Conservation (phyloP, 2,797 vertebrate species). For the Xiphophorus birchmanni region DNA sequence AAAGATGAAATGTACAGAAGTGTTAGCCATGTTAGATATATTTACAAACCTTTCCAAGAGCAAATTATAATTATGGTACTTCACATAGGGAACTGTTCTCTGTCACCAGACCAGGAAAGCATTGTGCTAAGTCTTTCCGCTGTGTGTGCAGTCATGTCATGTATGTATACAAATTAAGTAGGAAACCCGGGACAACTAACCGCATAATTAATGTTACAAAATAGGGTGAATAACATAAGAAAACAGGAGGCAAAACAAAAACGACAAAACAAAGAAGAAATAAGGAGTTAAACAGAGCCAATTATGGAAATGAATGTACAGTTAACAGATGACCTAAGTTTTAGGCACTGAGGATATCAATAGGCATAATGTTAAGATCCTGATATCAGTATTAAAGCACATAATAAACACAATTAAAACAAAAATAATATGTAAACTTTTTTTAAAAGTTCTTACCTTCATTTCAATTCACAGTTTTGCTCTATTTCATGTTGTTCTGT, state of each 20-base stretch:
- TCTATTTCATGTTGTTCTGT: background rate
- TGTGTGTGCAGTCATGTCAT: background rate
- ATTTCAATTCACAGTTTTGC: background rate
- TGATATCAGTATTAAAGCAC: background rate
- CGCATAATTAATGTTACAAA: background rate
- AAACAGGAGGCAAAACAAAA: background rate
- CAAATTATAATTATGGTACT: constrained; percentile 18
- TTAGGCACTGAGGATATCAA: background rate
- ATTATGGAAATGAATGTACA: background rate
- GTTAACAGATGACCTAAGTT: background rate
- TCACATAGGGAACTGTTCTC: constrained; percentile 34
- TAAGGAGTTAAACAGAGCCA: background rate
- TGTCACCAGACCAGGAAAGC: constrained; percentile 37
- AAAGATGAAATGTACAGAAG: constrained; percentile 21
- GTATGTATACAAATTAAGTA: constrained; percentile 8
- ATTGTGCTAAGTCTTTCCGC: constrained; percentile 9
- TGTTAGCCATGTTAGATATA: constrained; percentile 29
- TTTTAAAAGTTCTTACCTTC: background rate
- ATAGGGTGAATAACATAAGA: background rate
- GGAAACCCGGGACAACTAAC: background rate
- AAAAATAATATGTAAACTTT: background rate
- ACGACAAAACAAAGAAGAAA: background rate
- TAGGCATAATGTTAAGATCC: background rate
- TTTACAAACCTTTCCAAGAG: constrained; percentile 30
- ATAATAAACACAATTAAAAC: background rate